Evolutionary conservation across 2,888 invertebrate genomes (phyloP), one percentile per base, ranked within the genome.

Genomic region (Brenthis ino): DNA sequence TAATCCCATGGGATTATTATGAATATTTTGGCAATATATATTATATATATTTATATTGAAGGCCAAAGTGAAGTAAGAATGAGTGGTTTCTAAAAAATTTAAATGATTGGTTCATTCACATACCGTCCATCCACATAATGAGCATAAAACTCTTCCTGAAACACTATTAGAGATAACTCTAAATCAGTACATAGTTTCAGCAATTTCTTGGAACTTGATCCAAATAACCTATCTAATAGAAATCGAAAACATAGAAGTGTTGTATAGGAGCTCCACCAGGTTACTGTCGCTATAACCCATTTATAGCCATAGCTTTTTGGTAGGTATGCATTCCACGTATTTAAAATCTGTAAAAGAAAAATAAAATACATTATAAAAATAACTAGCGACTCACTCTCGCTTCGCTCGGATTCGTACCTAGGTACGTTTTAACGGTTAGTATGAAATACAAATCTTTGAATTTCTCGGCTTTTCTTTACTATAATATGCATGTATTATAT

Each of bases 111-210:
- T 11, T 43, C 11, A 43, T 8, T 11, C 37, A 43, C 37, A 43
- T 43, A 43, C 92, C 91, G 86, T 33, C 91, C 92, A 77, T 93
- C 89, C 8, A 93, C 85, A 74, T 91, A 93, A 81, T 93, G 92
- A 0, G 87, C 89, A 61, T 90, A 91, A 69, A 77, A 77, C 50
- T 91, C 88, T 64, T 92, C 89, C 73, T 92, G 82, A 67, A 92
- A 93, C 2, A 90, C 86, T 57, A 93, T 61, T 14, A 93, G 64
- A 0, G 93, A 93, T 1, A 89, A 48, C 3, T 87, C 89, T 11
- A 87, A 77, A 3, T 81, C 84, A 6, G 77, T 75, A 69, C 92
- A 91, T 6, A 86, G 76, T 43, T 77, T 85, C 1, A 83, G 74
- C 4, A 91, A 72, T 2, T 64, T 69, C 1, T 67, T 66, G 0